Percentiles rank a stretch among this genome's conserved stretches.
These are phyloP conservation scores for Sus cebifrons DNA, from an alignment of 2,797 vertebrate species.

Conservation along the genomic window DNA sequence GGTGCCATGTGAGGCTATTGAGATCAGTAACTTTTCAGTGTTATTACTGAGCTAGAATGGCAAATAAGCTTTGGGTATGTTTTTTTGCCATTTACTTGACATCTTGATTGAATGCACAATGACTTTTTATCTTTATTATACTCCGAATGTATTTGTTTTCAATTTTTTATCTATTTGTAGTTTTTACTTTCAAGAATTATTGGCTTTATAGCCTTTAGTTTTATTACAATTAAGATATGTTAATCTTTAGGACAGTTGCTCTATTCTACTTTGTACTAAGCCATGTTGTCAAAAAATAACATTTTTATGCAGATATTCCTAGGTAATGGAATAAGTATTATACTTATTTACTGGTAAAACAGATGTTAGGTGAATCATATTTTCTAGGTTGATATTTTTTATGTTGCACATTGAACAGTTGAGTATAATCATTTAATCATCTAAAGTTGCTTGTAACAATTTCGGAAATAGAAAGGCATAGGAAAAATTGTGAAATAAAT, in stretches of 20 bases:
- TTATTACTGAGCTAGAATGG: neutral
- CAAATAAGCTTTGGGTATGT: neutral
- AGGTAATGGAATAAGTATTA: conserved; percentile 37
- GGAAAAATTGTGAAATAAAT: conserved; percentile 55
- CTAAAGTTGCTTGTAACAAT: conserved; percentile 43
- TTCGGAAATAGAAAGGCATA: conserved; percentile 53
- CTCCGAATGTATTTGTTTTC: conserved; percentile 43
- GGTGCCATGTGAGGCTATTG: neutral
- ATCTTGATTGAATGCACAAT: conserved; percentile 3
- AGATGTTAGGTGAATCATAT: conserved; percentile 4
- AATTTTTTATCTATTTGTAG: conserved; percentile 18
- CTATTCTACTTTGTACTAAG: conserved; percentile 24
- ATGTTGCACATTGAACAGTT: neutral
- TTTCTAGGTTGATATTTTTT: neutral
- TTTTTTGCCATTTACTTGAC: neutral
- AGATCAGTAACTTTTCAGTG: neutral
- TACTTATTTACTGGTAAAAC: neutral
- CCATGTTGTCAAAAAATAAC: neutral
- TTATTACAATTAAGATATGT: conserved; percentile 55
- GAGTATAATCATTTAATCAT: conserved; percentile 37
- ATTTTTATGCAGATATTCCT: conserved; percentile 54
- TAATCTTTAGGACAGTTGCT: neutral
- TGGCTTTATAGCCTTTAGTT: neutral
- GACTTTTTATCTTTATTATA: conserved; percentile 54
- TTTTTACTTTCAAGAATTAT: conserved; percentile 64